Evolutionary conservation across 2,888 invertebrate species (phyloP), one percentile per base, ranked within the genome.

Genomic region (Amphiduros pacificus): DNA sequence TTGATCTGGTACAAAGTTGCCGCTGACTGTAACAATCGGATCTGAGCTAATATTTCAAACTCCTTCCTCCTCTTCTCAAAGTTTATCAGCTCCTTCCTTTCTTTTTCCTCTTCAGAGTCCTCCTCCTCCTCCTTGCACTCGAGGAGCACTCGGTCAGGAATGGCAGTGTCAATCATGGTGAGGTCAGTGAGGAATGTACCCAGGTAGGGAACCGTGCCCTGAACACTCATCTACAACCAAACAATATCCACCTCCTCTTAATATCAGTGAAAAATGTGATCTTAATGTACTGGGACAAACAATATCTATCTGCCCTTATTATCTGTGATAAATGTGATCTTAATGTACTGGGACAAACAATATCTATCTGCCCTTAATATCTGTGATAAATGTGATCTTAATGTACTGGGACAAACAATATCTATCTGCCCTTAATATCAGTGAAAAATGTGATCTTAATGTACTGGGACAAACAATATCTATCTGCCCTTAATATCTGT

Each of bases 1-100:
- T 88, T 88, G 68, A 98, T 88, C 77, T 91, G 90, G 82, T 99
- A 99, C 2, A 95, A 93, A 80, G 95, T 94, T 2, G 98, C 96
- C 17, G 98, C 94, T 2, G 90, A 89, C 84, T 99, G 98, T n/a
- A 97, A 86, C 62, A 99, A 85, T 80, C 95, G 92, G 63, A 99
- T 93, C 85, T 95, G 95, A 9, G 98, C 98, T 65, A 99, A 86
- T 27, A 99, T 93, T 85, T 99, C 99, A 83, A 99, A 99, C 83
- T 99, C 98, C 84, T 97, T 97, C 65, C 97, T 86, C 61, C 94
- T 88, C 83, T 99, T 99, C 81, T 99, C 98, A 82, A 99, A 98
- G 84, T 99, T 99, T 55, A 99, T 94, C 53, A 98, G 86, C 52
- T 91, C 91, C 22, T 81, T 81, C 61, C 76, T 48, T 11, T 27